Conservation (phyloP, 2,113 vertebrate species). For the Dasyornis broadbenti region DNA sequence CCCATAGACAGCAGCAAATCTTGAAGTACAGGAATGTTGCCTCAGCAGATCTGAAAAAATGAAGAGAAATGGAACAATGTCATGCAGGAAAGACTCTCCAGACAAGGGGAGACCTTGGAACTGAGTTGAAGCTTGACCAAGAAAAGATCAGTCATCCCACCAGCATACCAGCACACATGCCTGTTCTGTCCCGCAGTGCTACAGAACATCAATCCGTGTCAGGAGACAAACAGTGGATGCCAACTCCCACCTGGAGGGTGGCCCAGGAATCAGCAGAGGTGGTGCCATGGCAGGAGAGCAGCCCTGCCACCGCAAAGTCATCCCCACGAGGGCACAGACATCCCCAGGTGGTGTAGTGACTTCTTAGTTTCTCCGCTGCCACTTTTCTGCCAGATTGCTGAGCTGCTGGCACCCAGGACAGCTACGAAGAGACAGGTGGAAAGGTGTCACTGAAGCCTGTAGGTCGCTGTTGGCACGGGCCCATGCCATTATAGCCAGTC, state of each 20-base stretch:
- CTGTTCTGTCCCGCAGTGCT: not conserved
- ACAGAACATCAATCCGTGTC: accelerated
- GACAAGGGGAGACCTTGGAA: not conserved
- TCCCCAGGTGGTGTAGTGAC: not conserved
- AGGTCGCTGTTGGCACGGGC: not conserved
- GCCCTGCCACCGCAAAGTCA: not conserved
- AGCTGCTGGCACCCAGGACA: not conserved
- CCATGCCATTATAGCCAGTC: not conserved
- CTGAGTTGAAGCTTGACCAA: not conserved
- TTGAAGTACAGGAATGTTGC: not conserved
- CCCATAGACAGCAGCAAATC: not conserved
- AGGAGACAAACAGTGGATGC: not conserved
- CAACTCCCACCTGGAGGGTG: not conserved
- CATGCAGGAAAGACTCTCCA: not conserved
- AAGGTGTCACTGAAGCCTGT: not conserved
- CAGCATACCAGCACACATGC: not conserved
- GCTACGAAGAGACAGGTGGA: not conserved
- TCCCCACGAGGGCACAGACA: accelerated
- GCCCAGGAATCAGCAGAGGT: not conserved
- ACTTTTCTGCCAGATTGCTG: not conserved
- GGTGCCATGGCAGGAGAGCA: not conserved
- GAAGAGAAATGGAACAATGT: not conserved
- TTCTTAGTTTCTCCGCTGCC: not conserved
- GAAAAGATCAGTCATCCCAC: not conserved
- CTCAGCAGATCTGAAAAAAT: not conserved